Evolutionary conservation across 2,888 invertebrate species (phyloP), one percentile per base, ranked within the genome.

Genomic region (Cordilura impudica): DNA sequence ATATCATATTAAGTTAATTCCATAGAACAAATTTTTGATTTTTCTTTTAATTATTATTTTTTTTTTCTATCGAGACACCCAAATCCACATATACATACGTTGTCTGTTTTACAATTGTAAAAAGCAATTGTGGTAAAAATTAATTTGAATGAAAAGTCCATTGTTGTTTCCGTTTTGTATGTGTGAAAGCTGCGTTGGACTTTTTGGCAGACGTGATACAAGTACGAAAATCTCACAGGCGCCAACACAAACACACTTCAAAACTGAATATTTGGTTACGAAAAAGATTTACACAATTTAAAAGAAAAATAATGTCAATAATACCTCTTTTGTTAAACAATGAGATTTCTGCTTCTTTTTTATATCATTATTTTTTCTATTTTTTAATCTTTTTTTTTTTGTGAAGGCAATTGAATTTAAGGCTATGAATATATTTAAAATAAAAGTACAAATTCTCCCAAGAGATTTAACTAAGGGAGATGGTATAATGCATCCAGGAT

Each of bases 91-190:
- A 63, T 23, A n/a, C 31, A 72, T 54, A 47, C 72, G 45, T 60
- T 54, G 75, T 69, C 69, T 75, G 67, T 61, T 75, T 61, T 63
- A 76, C 69, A 54, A 54, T 54, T 74, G 35, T 45, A 51, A 67
- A 65, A 66, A 75, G 65, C 61, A 75, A 67, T 79, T 79, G 75
- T 81, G 81, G 82, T 78, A 84, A 85, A 86, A 85, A 86, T 88
- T 76, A 87, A 88, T 88, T 88, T 88, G 87, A 88, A 88, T 87
- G 88, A 87, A 88, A 88, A 86, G 84, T 87, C 88, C 87, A 89
- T 89, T 89, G 89, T 84, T 86, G 85, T 84, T 86, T 89, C 87
- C 87, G 73, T 54, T 73, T 70, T 78, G 65, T 76, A 61, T 60
- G 53, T 72, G 39, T 70, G 71, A 54, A 65, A 47, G 66, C 72